Evolutionary conservation across 1,140 invertebrate genomes (phyloP).

Genomic region (Sogatella furcifera): DNA sequence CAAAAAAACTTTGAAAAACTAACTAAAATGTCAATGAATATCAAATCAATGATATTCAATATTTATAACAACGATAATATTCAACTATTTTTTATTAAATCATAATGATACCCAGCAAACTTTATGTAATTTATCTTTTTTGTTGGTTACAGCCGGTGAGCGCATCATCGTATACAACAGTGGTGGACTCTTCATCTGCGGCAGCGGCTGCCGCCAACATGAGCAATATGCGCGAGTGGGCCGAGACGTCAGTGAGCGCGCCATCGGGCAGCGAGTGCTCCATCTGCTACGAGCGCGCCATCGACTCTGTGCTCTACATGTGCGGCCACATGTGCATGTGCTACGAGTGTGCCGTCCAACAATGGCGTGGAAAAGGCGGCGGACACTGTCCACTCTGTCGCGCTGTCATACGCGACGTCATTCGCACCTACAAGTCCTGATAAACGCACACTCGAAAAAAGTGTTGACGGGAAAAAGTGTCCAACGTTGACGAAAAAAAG

Average conservation of each 20-base stretch:
- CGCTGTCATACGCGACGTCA: constrained; percentile 86
- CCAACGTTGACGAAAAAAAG: too few relatives aligned
- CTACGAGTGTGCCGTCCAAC: constrained; percentile 86
- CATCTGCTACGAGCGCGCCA: constrained; percentile 86
- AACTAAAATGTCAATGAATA: too few relatives aligned
- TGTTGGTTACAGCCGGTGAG: constrained; percentile 33
- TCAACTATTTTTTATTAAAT: too few relatives aligned
- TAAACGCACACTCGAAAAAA: too few relatives aligned
- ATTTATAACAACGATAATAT: too few relatives aligned
- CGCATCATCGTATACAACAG: constrained; percentile 30
- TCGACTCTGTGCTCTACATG: constrained; percentile 89
- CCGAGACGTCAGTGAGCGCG: constrained; percentile 27
- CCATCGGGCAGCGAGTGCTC: constrained; percentile 59
- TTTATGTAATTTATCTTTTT: too few relatives aligned
- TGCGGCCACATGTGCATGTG: constrained; percentile 99
- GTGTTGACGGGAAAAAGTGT: too few relatives aligned
- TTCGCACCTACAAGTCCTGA: constrained; percentile 79
- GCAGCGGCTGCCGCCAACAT: constrained; percentile 10
- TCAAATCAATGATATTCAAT: too few relatives aligned
- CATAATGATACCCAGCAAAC: too few relatives aligned
- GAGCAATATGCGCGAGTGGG: constrained; percentile 29
- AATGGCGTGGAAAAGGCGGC: constrained; percentile 79
- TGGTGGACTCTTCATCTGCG: constrained; percentile 23
- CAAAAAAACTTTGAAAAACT: too few relatives aligned
- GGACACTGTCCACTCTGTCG: constrained; percentile 90